Conservation (phyloP, 1,140 invertebrate genomes). For the Coenobita brevimanus region DNA sequence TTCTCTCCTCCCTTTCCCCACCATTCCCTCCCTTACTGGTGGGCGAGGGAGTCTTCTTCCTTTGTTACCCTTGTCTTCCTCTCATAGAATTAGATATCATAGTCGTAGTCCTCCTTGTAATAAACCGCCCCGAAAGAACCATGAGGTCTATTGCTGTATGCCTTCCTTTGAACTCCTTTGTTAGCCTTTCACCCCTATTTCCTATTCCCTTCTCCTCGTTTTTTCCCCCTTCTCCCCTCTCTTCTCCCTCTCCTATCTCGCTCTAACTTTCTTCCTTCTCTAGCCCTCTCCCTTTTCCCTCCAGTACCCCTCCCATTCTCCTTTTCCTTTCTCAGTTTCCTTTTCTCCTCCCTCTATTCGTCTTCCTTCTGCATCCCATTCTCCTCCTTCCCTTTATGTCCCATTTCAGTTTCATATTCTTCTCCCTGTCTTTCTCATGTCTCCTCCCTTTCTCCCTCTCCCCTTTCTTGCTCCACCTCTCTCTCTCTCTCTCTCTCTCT, state of each 20-base stretch:
- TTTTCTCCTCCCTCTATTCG: neutral
- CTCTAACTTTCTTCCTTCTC: too few relatives aligned
- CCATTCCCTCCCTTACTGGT: neutral
- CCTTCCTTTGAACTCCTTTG: neutral
- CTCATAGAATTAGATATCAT: too few relatives aligned
- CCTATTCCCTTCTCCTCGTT: neutral
- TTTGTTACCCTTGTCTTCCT: too few relatives aligned
- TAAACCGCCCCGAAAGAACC: too few relatives aligned
- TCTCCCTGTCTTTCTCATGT: too few relatives aligned
- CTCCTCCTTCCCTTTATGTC: neutral
- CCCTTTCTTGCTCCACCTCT: neutral
- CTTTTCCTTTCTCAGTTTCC: neutral
- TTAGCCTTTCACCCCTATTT: neutral
- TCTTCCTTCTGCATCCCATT: too few relatives aligned
- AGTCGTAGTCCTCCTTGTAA: too few relatives aligned
- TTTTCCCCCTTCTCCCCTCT: neutral
- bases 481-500: slow-evolving; percentile 4
- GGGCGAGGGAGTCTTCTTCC: too few relatives aligned
- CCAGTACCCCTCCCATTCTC: neutral
- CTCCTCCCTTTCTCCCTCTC: too few relatives aligned
- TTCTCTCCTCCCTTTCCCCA: slow-evolving; percentile 2
- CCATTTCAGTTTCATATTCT: too few relatives aligned
- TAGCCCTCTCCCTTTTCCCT: too few relatives aligned
- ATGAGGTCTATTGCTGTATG: too few relatives aligned
- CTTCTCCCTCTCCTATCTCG: neutral